Percentiles rank a stretch among this genome's conserved stretches.
Evolutionary conservation across 2,113 vertebrate genomes (phyloP).

Genomic region (Camelus dromedarius): DNA sequence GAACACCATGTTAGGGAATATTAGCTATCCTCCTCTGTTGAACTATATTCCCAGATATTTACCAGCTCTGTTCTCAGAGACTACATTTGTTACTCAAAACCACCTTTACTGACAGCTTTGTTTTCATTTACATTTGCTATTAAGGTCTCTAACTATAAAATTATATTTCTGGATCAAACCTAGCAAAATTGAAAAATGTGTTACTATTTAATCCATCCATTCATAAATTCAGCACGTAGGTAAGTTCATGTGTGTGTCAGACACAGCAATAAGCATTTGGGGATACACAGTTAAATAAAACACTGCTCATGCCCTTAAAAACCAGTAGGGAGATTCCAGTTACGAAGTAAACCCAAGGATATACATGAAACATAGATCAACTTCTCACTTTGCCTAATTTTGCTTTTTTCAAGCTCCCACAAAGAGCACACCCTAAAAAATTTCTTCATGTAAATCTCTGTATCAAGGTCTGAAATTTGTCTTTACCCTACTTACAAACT

Average conservation of each 20-base stretch:
- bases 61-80: background rate
- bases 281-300: background rate
- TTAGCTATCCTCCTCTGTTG: background rate
- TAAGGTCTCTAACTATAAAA: background rate
- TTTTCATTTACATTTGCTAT: background rate
- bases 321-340: background rate
- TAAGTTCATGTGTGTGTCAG: background rate
- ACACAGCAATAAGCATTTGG: background rate
- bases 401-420: background rate
- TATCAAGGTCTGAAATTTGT: background rate
- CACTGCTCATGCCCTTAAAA: background rate
- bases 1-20: background rate
- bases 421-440: background rate
- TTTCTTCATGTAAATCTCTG: background rate
- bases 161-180: background rate
- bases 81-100: background rate
- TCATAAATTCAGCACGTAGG: background rate
- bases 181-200: background rate
- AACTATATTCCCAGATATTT: background rate
- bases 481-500: background rate
- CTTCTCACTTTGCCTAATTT: background rate
- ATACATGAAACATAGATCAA: background rate
- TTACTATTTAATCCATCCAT: conserved; percentile 16
- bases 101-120: background rate
- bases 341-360: background rate